Evolutionary conservation across 2,797 vertebrate species (phyloP).

Genomic region (Gallinago stenura): DNA sequence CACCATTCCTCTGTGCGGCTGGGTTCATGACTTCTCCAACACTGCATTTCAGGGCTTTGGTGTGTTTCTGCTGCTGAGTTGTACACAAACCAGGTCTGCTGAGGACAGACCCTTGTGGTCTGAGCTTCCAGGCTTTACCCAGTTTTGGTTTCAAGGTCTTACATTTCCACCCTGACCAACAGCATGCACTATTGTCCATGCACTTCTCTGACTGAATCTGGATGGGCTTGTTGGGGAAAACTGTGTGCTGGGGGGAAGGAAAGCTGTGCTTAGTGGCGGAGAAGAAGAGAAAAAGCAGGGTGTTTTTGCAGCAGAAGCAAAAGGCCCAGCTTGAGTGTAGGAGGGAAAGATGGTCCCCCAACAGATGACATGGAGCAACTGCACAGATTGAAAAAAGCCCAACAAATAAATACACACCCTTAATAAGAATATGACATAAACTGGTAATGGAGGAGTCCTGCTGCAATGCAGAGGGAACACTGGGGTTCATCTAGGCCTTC

Average conservation of each 20-base stretch:
- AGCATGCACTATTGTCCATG: fast-evolving
- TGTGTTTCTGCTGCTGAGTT: neutral
- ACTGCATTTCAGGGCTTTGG: fast-evolving
- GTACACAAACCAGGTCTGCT: neutral
- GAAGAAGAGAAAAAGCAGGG: neutral
- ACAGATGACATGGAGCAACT: neutral
- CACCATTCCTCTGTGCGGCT: fast-evolving
- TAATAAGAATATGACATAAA: neutral
- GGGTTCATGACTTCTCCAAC: fast-evolving
- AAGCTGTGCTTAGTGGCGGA: neutral
- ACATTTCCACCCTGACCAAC: neutral
- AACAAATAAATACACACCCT: neutral
- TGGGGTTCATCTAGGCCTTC: neutral
- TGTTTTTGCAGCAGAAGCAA: neutral
- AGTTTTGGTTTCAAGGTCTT: neutral
- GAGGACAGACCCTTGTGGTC: neutral
- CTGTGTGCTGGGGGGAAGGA: neutral
- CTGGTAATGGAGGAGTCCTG: neutral
- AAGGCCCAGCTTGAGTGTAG: constrained; percentile 21
- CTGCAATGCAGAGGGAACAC: neutral
- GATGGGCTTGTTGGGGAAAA: neutral
- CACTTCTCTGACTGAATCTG: neutral
- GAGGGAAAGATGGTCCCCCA: neutral
- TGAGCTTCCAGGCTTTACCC: neutral
- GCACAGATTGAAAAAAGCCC: neutral